A percentile compares a stretch with the other conserved stretches of the same genome.
Evolutionary conservation across 1,140 invertebrate species (phyloP).

Genomic region (Diprion similis): DNA sequence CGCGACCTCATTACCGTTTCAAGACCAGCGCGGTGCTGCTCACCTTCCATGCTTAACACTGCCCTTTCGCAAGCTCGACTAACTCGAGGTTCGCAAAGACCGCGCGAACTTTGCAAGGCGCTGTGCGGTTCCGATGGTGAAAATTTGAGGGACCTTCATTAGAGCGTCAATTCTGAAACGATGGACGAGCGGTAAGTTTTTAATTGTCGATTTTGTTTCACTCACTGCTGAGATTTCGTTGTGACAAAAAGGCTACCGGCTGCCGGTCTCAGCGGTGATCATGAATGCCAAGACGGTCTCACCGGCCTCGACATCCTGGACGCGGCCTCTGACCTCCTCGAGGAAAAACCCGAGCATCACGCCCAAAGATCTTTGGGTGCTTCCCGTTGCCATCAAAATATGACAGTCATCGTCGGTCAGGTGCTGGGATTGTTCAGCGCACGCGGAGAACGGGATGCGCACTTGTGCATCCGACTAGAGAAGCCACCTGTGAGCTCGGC

Average conservation of each 20-base stretch:
- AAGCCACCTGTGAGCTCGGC: neutral
- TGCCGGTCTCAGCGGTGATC: neutral
- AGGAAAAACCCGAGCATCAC: slow-evolving; percentile 16
- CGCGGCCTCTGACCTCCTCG: slow-evolving; percentile 9
- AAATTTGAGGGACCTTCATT: too few relatives aligned
- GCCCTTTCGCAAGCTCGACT: neutral
- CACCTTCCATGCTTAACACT: neutral
- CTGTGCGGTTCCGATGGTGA: too few relatives aligned
- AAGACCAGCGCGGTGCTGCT: neutral
- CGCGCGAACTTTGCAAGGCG: neutral
- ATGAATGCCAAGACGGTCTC: slow-evolving; percentile 14
- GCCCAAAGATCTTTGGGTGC: slow-evolving; percentile 2
- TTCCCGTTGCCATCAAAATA: slow-evolving; percentile 11
- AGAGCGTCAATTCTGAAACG: too few relatives aligned
- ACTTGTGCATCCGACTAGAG: neutral
- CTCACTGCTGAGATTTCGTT: too few relatives aligned
- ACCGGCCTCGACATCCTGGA: slow-evolving; percentile 11
- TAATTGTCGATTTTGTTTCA: too few relatives aligned
- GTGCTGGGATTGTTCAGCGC: neutral
- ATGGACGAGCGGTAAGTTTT: too few relatives aligned
- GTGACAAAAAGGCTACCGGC: too few relatives aligned
- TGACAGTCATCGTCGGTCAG: slow-evolving; percentile 11
- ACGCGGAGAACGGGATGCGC: neutral
- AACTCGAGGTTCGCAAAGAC: neutral
- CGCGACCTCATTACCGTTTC: neutral